Conservation (phyloP, 1,140 invertebrate genomes). For the Euura lappo region DNA sequence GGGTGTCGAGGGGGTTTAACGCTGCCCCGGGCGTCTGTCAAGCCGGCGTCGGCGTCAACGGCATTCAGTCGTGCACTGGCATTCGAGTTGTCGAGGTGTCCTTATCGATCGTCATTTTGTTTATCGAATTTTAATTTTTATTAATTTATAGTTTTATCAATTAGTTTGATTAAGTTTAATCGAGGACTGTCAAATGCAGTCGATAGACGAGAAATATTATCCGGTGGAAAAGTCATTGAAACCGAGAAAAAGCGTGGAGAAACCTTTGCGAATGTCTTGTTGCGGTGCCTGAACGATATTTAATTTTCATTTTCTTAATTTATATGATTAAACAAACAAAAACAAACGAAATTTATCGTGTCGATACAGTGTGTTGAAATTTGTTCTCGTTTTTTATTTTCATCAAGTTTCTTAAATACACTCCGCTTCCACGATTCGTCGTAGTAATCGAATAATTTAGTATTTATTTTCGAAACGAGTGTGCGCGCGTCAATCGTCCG, state of each 20-base stretch:
- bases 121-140: not conserved
- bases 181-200: constrained; percentile 10
- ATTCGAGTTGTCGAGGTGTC: constrained; percentile 14
- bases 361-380: too few species aligned
- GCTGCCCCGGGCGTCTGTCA: constrained; percentile 28
- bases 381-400: too few species aligned
- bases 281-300: constrained; percentile 3
- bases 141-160: too few species aligned
- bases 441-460: too few species aligned
- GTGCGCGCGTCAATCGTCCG: not conserved
- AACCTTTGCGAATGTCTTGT: constrained; percentile 11
- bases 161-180: not conserved
- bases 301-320: too few species aligned
- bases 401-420: too few species aligned
- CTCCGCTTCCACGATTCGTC: too few species aligned
- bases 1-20: not conserved
- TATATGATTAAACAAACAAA: too few species aligned
- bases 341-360: too few species aligned
- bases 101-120: not conserved
- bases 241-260: constrained; percentile 9
- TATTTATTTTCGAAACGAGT: too few species aligned
- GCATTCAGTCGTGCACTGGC: constrained; percentile 33
- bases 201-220: not conserved
- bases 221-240: not conserved
- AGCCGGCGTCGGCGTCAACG: constrained; percentile 36